Conservation (phyloP, 2,888 invertebrate species). For the Erannis defoliaria region DNA sequence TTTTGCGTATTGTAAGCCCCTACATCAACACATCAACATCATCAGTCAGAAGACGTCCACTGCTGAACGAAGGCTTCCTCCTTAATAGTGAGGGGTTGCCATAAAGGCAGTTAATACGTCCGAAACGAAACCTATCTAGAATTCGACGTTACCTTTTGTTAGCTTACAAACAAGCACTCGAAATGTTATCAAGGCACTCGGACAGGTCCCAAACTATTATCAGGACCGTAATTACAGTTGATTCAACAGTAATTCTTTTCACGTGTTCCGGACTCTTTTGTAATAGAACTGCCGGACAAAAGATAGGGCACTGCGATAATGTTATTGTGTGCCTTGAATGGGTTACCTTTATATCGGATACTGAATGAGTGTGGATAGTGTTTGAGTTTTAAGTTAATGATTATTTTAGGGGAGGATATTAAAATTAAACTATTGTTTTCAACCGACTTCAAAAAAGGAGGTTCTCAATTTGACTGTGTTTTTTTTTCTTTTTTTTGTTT, state of each 20-base stretch:
- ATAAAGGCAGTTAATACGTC: neutral
- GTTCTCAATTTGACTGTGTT: too few relatives aligned
- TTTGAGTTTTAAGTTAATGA: slow-evolving; percentile 45
- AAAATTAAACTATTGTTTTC: slow-evolving; percentile 21
- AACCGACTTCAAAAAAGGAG: too few relatives aligned
- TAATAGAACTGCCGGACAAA: slow-evolving; percentile 66
- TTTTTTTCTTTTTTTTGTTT: too few relatives aligned
- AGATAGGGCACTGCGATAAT: slow-evolving; percentile 61
- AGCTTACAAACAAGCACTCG: slow-evolving; percentile 32
- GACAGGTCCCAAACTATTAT: slow-evolving; percentile 54
- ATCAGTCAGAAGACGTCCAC: too few relatives aligned
- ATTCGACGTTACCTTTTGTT: slow-evolving; percentile 3
- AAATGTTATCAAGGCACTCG: slow-evolving; percentile 48
- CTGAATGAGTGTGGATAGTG: slow-evolving; percentile 32
- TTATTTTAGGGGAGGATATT: slow-evolving; percentile 17
- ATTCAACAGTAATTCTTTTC: slow-evolving; percentile 67
- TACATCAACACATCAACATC: too few relatives aligned
- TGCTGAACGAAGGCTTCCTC: too few relatives aligned
- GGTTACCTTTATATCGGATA: slow-evolving; percentile 51
- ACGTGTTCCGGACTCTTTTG: slow-evolving; percentile 63
- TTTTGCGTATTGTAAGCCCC: too few relatives aligned
- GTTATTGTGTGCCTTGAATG: slow-evolving; percentile 57
- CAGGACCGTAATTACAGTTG: slow-evolving; percentile 66
- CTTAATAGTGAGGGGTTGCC: too few relatives aligned
- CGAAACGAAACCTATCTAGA: neutral